Evolutionary conservation across 2,797 vertebrate species (phyloP), one percentile per base, ranked within the genome.

Genomic region (Phoxinus dragarum): DNA sequence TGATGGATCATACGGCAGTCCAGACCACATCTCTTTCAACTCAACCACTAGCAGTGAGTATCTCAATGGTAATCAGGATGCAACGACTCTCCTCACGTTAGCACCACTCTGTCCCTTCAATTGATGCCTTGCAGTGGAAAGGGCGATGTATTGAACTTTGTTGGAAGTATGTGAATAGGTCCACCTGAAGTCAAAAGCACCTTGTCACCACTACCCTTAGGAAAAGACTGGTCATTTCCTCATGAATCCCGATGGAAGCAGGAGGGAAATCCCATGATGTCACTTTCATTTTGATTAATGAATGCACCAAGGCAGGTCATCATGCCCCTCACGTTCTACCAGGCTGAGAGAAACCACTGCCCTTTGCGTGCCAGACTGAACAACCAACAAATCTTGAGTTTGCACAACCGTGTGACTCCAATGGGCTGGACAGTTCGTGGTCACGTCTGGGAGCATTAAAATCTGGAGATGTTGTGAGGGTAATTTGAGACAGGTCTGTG

Each of bases 401-500:
- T 87, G 74, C 80, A 78, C 56, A 84, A 31, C 84, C 14, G 3
- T 76, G 74, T 80, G 72, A 49, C 73, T 78, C 27, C 54, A 68
- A 79, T 86, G 56, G 64, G 66, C 49, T 81, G 82, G 66, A 76
- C 71, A 49, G 38, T 76, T 56, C 71, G n/a, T 36, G 49, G 82
- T 52, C 10, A 49, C 14, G 54, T 84, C 68, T 84, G 66, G 56
- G 76, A 88, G 76, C 77, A 80, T 77, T 78, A 67, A 76, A 83
- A 86, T 76, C 71, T 75, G 73, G 83, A 79, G 52, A 40, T 84
- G 76, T 80, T n/a, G 74, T 71, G 73, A 47, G 44, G 21, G 81
- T 80, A 86, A 89, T 69, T 6, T 34, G 73, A 88, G 78, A 56
- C 74, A 44, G 69, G n/a, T 10, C 27, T 78, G 31, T 84, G 88